Base-by-base conservation (phyloP, 2,113 vertebrate species). In the Grallaria varia region DNA sequence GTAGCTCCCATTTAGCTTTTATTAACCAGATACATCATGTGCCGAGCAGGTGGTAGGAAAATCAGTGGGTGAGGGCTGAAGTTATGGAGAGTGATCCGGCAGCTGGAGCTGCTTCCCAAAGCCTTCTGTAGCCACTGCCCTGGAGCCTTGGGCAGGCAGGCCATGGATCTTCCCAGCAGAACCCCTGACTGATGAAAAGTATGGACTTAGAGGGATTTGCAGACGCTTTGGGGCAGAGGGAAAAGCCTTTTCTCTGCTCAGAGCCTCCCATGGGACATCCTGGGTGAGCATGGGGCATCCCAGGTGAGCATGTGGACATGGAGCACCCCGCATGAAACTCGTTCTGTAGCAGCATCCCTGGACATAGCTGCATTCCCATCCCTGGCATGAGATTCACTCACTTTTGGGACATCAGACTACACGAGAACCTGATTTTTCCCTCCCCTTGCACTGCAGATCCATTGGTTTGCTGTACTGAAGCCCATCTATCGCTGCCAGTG, bases 351-450 rank as follows among this genome's bases (percentile, higher is more conserved):
- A 49, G 28, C 56, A 31, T 24, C 40, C 40, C 50, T 4, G 12
- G 58, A 18, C 23, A 4, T 21, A 3, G 45, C 47, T 15, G 22
- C 15, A 21, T 42, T 67, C 42, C 58, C 25, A 31, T 1, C 23
- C 10, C 9, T 4, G 12, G 6, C 0, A 5, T 5, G 0, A 3
- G 14, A 2, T 6, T 76, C 17, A 1, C 37, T 60, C 4, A 0
- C 14, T 25, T 50, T 81, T n/a, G 67, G n/a, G 53, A 15, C 8
- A 24, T n/a, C 63, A 21, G 2, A 31, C 37, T 12, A 28, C n/a
- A 12, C 1, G 0, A 37, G 27, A 69, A 45, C 58, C 19, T 60
- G 28, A 4, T 27, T 67, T 80, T 58, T 27, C 19, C 50, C 62
- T 80, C 28, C 37, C 42, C 37, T 10, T 30, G 69, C 63, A 2